phyloP scores from a whole-genome alignment of 2,888 invertebrate species.

The Cerastis leucographa region DNA sequence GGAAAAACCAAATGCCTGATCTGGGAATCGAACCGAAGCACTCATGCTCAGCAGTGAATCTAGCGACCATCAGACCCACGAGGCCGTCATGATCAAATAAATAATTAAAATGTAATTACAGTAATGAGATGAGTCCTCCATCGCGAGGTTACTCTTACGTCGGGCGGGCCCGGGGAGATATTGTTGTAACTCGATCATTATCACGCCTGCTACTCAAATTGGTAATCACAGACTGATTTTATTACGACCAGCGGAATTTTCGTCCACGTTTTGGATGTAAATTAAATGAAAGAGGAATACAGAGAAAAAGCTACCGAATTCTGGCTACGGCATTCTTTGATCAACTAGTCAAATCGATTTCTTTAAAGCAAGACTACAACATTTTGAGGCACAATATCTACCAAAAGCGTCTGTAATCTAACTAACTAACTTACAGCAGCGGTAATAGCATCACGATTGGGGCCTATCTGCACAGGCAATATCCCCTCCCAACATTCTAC shows the following conservation, averaged over 20 bases:
- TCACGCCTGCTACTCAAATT: slow-evolving; percentile 16
- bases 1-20: not conserved
- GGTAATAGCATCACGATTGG: not conserved
- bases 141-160: not conserved
- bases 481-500: not conserved
- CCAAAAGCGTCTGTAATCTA: no score
- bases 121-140: not conserved
- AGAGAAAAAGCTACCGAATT: not conserved
- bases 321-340: not conserved
- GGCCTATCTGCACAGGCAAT: no score
- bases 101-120: not conserved
- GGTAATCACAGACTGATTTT: not conserved
- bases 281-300: not conserved
- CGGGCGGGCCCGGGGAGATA: not conserved
- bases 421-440: no score
- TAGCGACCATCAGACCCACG: not conserved
- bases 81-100: not conserved
- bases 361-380: no score
- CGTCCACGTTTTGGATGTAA: not conserved
- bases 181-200: slow-evolving; percentile 8
- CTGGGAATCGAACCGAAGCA: not conserved
- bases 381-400: no score
- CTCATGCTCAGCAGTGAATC: not conserved
- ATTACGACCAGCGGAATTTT: not conserved
- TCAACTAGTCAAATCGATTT: no score